Conservation (phyloP, 2,113 vertebrate species). For the Apodemus sylvaticus region DNA sequence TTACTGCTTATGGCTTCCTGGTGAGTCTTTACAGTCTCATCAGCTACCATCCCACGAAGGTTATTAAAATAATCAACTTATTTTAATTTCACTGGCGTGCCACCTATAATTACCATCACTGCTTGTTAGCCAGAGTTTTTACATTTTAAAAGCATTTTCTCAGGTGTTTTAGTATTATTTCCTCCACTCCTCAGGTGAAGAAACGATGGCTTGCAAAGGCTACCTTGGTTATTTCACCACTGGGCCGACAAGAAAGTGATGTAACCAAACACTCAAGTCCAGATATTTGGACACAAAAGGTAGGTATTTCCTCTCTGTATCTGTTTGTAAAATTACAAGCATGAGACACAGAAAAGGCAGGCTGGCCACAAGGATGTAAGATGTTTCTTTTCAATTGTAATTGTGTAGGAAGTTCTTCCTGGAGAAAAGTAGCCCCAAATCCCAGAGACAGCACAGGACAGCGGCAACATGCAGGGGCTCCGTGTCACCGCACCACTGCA, state of each 20-base stretch:
- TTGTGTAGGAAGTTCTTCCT: neutral
- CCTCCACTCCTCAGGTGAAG: neutral
- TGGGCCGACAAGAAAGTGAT: neutral
- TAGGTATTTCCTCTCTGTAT: neutral
- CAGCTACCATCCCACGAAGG: neutral
- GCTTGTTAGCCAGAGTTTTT: neutral
- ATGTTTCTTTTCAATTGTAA: neutral
- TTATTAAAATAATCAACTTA: neutral
- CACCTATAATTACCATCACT: neutral
- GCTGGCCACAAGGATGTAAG: neutral
- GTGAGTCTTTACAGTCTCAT: neutral
- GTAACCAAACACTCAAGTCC: neutral
- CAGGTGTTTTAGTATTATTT: neutral
- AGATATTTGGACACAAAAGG: neutral
- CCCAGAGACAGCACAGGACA: neutral
- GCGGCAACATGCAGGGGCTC: neutral
- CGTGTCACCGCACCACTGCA: rapidly evolving
- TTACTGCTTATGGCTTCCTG: neutral
- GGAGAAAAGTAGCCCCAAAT: neutral
- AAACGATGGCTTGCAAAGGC: neutral
- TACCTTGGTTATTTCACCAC: neutral
- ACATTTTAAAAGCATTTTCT: neutral
- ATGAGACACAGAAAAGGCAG: neutral
- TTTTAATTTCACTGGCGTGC: neutral
- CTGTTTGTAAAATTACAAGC: neutral